Evolutionary conservation across 2,797 vertebrate genomes (phyloP), one percentile per base, ranked within the genome.

Genomic region (Telmatherina bonti): DNA sequence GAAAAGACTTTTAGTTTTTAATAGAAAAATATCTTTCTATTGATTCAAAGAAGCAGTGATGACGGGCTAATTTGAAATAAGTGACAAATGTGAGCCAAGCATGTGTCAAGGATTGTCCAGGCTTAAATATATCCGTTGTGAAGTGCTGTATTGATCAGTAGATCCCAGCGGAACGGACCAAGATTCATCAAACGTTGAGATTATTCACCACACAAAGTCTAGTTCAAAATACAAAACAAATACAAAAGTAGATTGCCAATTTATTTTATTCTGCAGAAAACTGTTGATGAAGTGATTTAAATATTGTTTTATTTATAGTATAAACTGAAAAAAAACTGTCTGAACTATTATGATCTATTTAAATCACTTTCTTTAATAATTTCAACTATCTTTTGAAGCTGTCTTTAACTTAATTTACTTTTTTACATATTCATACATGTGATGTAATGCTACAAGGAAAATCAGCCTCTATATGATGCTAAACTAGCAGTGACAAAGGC

Each of bases 41-140:
- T 35, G 33, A 33, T 43, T 62, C 33, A 29, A 52, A 76, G 49
- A 0, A 68, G 26, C 47, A 38, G 16, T 68, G 78, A 84, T 69
- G 73, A 83, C 67, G 24, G 62, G 56, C 41, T 70, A 55, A 81
- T 85, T 75, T 65, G 12, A 56, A 20, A 56, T 18, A 78, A 84
- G 35, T 79, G 87, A 82, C 81, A 72, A 69, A 74, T 76, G 58
- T 72, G 57, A 55, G 69, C 54, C 2, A 10, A 71, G 68, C 54
- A 2, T 20, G 41, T 66, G 68, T 85, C 67, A 86, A 82, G 71
- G 78, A 67, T 66, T 22, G 64, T 33, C 3, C 5, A 38, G 55
- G 60, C 51, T 36, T 72, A 9, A 35, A 78, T 51, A 27, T 62
- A 18, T 62, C 41, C 24, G 74, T 76, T 76, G 72, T 76, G 38